phyloP scores from a whole-genome alignment of 2,113 vertebrate species.

The Pogonocichla stellata region DNA sequence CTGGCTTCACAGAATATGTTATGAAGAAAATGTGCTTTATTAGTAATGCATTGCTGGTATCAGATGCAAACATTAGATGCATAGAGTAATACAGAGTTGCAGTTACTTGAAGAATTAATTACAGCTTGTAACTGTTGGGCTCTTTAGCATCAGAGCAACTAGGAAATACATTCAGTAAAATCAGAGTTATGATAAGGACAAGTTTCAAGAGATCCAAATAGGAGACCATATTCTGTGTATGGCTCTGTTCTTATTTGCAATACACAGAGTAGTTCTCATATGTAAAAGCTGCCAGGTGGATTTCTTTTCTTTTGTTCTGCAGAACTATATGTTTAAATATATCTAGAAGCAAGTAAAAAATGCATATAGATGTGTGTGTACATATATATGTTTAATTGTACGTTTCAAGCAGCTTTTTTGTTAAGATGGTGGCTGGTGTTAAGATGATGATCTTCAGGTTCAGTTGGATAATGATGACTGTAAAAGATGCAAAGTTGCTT shows the following conservation, averaged over 20 bases:
- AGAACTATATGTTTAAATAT: background rate
- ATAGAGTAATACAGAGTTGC: background rate
- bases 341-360: background rate
- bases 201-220: background rate
- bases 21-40: constrained; percentile 48
- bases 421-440: background rate
- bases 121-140: background rate
- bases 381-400: background rate
- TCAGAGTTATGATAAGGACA: background rate
- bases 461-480: background rate
- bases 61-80: constrained; percentile 35
- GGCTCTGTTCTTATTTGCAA: background rate
- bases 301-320: background rate
- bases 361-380: background rate
- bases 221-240: background rate
- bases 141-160: background rate
- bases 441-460: background rate
- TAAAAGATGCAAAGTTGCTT: background rate
- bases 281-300: background rate
- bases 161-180: background rate
- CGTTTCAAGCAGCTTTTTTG: background rate
- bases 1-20: constrained; percentile 48
- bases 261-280: background rate
- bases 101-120: background rate
- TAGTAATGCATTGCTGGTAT: constrained; percentile 12